A percentile compares a stretch with the other conserved stretches of the same genome.
Conservation (phyloP, 2,888 invertebrate genomes). For the Petrolisthes cinctipes region DNA sequence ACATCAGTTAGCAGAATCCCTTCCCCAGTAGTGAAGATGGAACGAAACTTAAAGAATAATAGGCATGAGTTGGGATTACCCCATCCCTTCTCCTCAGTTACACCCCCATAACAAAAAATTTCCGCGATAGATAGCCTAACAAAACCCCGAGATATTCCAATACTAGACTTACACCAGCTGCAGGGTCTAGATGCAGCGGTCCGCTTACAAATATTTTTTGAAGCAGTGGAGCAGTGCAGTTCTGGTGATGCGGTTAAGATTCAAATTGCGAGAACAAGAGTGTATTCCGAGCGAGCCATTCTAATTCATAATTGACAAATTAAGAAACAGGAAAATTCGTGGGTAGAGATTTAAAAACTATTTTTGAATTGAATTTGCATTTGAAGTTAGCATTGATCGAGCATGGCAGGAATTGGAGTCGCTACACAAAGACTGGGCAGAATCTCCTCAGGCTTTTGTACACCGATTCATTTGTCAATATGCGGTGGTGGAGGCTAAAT, state of each 20-base stretch:
- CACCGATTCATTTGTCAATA: background rate
- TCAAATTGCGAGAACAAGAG: background rate
- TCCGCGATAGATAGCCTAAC: too few species aligned
- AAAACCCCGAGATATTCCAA: background rate
- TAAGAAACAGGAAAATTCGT: too few species aligned
- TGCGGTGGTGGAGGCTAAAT: background rate
- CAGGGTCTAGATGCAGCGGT: background rate
- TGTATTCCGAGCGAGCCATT: background rate
- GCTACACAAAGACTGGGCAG: background rate
- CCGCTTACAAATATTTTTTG: background rate
- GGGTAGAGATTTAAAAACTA: background rate
- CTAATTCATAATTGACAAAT: background rate
- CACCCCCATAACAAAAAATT: too few species aligned
- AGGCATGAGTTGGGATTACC: too few species aligned
- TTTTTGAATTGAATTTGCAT: background rate
- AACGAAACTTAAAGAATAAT: too few species aligned
- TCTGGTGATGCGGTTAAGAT: background rate
- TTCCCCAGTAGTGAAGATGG: too few species aligned
- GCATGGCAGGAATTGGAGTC: background rate
- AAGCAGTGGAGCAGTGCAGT: background rate
- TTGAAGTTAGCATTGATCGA: background rate
- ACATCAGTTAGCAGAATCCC: too few species aligned
- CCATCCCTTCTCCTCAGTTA: too few species aligned
- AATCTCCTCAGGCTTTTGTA: background rate
- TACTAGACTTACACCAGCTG: background rate